phyloP scores from a whole-genome alignment of 2,113 vertebrate species.

The Colaptes auratus region DNA sequence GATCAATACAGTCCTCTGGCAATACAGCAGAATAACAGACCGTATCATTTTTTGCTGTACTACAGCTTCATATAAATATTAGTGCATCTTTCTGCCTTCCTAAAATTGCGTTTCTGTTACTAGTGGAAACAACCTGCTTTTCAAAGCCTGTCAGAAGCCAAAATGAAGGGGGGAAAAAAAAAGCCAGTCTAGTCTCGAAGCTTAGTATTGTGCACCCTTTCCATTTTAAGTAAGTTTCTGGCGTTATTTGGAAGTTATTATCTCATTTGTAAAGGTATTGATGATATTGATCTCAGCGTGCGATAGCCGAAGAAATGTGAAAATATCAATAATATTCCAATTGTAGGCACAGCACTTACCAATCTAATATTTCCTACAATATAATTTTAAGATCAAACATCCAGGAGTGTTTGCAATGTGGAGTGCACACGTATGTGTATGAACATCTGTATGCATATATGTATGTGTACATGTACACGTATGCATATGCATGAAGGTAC shows the following conservation, averaged over 20 bases:
- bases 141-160: background rate
- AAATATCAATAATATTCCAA: background rate
- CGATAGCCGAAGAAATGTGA: background rate
- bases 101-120: background rate
- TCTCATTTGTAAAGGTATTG: background rate
- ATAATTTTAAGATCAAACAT: background rate
- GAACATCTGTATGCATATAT: no score
- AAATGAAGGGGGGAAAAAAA: background rate
- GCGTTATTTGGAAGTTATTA: background rate
- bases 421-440: fast-evolving
- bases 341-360: background rate
- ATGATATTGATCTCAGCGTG: background rate
- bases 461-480: no score
- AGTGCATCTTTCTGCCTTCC: background rate
- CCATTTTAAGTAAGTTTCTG: background rate
- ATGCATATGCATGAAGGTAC: fast-evolving
- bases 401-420: background rate
- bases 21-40: slow-evolving; percentile 13
- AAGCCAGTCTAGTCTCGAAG: background rate
- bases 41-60: background rate
- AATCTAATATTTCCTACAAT: background rate
- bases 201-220: background rate
- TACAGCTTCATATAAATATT: slow-evolving; percentile 12
- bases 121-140: background rate
- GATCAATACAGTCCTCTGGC: slow-evolving; percentile 37